phyloP scores from a whole-genome alignment of 2,113 vertebrate species.

The Sphyrna mokarran region DNA sequence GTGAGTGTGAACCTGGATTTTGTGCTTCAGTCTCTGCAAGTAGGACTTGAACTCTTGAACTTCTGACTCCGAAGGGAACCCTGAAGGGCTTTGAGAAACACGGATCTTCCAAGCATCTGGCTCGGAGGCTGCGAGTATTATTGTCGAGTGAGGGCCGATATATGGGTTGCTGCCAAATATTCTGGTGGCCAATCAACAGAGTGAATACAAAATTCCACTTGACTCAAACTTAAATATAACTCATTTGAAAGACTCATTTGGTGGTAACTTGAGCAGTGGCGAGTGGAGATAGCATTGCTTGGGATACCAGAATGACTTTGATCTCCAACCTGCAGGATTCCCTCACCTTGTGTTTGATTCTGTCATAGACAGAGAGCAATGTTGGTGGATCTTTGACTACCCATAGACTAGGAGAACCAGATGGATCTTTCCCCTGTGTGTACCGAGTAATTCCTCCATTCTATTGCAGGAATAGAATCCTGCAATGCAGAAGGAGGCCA shows the following conservation, averaged over 20 bases:
- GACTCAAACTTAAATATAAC: no score
- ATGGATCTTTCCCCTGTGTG: neutral
- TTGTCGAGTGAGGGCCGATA: neutral
- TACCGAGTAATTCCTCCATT: neutral
- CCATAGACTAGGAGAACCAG: neutral
- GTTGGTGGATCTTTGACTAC: neutral
- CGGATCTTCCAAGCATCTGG: neutral
- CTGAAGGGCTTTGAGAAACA: neutral
- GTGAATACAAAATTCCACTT: neutral
- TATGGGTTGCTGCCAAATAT: neutral
- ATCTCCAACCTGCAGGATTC: neutral
- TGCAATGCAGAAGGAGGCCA: no score
- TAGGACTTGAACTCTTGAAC: neutral
- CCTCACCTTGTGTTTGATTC: neutral
- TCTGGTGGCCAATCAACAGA: neutral
- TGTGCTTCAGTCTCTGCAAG: neutral
- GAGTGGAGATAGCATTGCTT: neutral
- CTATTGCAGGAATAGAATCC: no score
- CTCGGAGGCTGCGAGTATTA: neutral
- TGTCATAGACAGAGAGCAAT: neutral
- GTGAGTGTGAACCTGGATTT: neutral
- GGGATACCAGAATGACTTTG: neutral
- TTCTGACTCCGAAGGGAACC: neutral
- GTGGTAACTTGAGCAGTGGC: no score
- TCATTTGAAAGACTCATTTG: no score